These are phyloP conservation scores for Epinephelus fuscoguttatus DNA, from an alignment of 2,113 vertebrate species.

Conservation along the genomic window DNA sequence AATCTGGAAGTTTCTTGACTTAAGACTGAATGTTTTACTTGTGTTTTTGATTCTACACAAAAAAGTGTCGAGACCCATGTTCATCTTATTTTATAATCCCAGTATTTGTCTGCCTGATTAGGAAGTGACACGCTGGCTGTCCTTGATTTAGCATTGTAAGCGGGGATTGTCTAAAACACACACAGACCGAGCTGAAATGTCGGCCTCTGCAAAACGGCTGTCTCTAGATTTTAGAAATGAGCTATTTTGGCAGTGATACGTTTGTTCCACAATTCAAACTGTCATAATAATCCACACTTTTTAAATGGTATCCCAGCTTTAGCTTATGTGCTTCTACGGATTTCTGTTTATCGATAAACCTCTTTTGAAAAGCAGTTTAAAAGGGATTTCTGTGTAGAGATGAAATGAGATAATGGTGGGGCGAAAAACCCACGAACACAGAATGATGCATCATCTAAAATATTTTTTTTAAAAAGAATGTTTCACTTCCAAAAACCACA, in stretches of 20 bases:
- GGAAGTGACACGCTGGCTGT: neutral
- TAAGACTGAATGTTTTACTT: no score
- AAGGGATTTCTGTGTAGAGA: constrained; percentile 20
- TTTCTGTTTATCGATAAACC: constrained; percentile 46
- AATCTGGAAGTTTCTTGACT: neutral
- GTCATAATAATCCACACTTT: constrained; percentile 22
- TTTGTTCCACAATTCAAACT: constrained; percentile 1
- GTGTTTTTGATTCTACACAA: neutral
- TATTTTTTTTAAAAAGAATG: no score
- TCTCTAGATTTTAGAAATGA: constrained; percentile 18
- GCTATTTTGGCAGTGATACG: constrained; percentile 8
- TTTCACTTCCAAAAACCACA: neutral
- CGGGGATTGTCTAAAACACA: neutral
- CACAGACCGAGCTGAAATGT: neutral
- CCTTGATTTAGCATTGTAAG: neutral
- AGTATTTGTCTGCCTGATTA: neutral
- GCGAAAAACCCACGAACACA: constrained; percentile 1
- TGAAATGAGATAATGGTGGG: constrained; percentile 1
- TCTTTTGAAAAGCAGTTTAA: constrained; percentile 42
- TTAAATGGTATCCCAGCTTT: constrained; percentile 18
- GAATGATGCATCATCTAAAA: neutral
- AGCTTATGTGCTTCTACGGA: constrained; percentile 29
- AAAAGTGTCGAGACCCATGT: neutral
- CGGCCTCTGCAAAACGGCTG: neutral
- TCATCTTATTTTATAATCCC: neutral